Evolutionary conservation across 37 sponge, comb jelly and placozoan species (phyloP).

Genomic region (Bolinopsis microptera): DNA sequence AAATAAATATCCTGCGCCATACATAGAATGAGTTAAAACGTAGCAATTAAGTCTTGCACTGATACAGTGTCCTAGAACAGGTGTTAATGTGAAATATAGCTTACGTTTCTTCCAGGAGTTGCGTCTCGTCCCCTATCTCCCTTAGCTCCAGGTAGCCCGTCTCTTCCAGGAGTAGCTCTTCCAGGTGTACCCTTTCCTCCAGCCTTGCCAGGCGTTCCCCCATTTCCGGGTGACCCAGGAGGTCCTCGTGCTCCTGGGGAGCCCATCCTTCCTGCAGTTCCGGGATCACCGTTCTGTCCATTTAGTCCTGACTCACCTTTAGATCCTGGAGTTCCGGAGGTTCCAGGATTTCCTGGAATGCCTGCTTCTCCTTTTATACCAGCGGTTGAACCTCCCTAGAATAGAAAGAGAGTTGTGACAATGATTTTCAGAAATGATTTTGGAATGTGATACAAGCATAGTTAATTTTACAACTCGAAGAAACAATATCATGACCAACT

Average conservation of each 20-base stretch:
- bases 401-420: not conserved
- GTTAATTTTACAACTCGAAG: not conserved
- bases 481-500: too few relatives aligned
- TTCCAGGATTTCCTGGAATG: constrained; percentile 68
- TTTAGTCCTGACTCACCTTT: constrained; percentile 60
- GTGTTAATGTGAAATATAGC: too few relatives aligned
- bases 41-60: too few relatives aligned
- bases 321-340: constrained; percentile 68
- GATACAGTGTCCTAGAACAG: too few relatives aligned
- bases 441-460: not conserved
- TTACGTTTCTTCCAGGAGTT: not conserved
- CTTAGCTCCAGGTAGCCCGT: not conserved
- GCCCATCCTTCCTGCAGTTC: constrained; percentile 53
- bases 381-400: constrained; percentile 68
- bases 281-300: constrained; percentile 68
- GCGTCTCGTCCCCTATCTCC: not conserved
- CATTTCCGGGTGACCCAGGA: constrained; percentile 68
- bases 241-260: constrained; percentile 34
- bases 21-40: too few relatives aligned
- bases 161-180: constrained; percentile 16
- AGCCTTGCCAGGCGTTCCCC: constrained; percentile 55
- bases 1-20: too few relatives aligned
- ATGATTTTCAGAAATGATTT: not conserved
- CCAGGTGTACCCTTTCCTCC: not conserved
- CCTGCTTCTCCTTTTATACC: constrained; percentile 66